A percentile compares a stretch with the other conserved stretches of the same genome.
Conservation (phyloP, 1,140 invertebrate genomes). For the Drosophila fuyamai region DNA sequence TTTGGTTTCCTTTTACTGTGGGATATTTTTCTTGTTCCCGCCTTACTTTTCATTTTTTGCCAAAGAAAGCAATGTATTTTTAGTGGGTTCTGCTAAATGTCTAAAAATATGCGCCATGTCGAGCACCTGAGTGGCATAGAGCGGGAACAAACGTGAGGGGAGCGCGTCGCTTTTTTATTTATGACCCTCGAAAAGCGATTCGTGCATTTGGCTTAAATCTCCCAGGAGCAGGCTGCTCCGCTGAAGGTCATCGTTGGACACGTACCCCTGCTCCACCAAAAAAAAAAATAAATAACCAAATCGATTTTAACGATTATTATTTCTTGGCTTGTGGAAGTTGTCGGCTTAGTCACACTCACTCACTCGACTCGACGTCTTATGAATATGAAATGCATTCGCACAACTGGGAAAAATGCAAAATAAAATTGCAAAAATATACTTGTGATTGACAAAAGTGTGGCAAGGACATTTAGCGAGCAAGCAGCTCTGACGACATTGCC, state of each 20-base stretch:
- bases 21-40: slow-evolving; percentile 21
- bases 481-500: slow-evolving; percentile 39
- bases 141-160: neutral
- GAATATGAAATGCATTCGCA: slow-evolving; percentile 74
- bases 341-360: slow-evolving; percentile 63
- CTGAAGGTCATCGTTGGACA: slow-evolving; percentile 65
- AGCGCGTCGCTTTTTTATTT: slow-evolving; percentile 73
- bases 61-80: slow-evolving; percentile 78
- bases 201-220: slow-evolving; percentile 72
- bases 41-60: slow-evolving; percentile 20
- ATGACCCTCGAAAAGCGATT: slow-evolving; percentile 69
- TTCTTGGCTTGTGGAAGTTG: slow-evolving; percentile 42
- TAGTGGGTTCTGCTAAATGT: slow-evolving; percentile 79
- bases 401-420: slow-evolving; percentile 16
- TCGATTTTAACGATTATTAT: slow-evolving; percentile 78
- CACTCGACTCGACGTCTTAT: slow-evolving; percentile 52
- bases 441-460: slow-evolving; percentile 80
- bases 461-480: slow-evolving; percentile 61
- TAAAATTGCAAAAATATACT: slow-evolving; percentile 16
- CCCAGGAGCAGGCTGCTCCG: slow-evolving; percentile 33
- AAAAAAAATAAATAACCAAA: slow-evolving; percentile 32
- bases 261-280: slow-evolving; percentile 17
- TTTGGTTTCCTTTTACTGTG: slow-evolving; percentile 57
- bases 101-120: slow-evolving; percentile 77
- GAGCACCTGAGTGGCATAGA: slow-evolving; percentile 64